Conservation (phyloP, 2,888 invertebrate species). For the Pasiphila rectangulata region DNA sequence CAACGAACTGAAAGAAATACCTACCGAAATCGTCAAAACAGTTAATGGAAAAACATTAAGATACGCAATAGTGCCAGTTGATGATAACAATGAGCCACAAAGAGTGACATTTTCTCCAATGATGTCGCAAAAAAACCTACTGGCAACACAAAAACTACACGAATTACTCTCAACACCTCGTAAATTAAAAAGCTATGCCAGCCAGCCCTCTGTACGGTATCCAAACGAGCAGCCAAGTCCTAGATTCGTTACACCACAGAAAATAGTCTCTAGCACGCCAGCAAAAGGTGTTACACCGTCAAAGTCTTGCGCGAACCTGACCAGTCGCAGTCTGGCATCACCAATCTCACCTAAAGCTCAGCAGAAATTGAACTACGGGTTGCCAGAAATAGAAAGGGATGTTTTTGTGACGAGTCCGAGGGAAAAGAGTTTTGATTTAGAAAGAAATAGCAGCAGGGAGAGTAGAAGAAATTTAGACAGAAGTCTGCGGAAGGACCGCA, state of each 20-base stretch:
- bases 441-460: conserved; percentile 61
- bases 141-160: conserved; percentile 88
- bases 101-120: conserved; percentile 65
- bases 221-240: conserved; percentile 57
- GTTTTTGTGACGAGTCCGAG: conserved; percentile 70
- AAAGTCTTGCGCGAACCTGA: conserved; percentile 74
- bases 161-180: conserved; percentile 87
- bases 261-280: conserved; percentile 66
- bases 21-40: conserved; percentile 81
- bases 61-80: conserved; percentile 82
- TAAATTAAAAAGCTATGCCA: conserved; percentile 77
- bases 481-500: conserved; percentile 57
- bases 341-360: conserved; percentile 78
- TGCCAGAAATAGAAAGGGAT: conserved; percentile 59
- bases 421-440: conserved; percentile 61
- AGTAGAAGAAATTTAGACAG: conserved; percentile 54
- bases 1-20: conserved; percentile 80
- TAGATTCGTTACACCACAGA: conserved; percentile 51
- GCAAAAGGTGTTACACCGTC: conserved; percentile 68
- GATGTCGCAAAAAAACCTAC: conserved; percentile 82
- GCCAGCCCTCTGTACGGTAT: conserved; percentile 75
- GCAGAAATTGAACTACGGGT: conserved; percentile 79
- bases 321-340: conserved; percentile 49
- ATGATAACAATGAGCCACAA: conserved; percentile 77
- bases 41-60: conserved; percentile 81